These are phyloP conservation scores for Colistium nudipinnis DNA, from an alignment of 2,113 vertebrate genomes.

Conservation along the genomic window DNA sequence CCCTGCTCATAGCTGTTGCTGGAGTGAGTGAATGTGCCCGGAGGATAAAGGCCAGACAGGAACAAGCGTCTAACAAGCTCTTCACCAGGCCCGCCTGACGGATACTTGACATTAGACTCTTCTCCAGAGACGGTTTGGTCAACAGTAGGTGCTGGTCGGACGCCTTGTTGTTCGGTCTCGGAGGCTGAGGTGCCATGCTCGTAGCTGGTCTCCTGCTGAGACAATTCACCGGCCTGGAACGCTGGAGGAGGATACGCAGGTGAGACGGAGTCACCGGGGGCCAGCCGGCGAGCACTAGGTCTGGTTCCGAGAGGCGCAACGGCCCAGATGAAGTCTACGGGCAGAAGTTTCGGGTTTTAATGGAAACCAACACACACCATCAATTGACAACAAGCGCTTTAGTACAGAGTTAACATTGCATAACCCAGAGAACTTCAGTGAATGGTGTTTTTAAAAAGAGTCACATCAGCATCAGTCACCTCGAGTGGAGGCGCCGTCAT, in stretches of 20 bases:
- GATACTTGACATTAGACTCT: neutral
- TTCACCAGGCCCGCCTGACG: too few relatives aligned
- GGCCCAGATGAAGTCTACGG: neutral
- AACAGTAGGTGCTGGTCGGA: neutral
- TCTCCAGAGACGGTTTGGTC: accelerated
- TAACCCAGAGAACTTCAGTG: too few relatives aligned
- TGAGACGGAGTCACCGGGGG: neutral
- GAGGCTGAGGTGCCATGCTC: slow-evolving; percentile 18
- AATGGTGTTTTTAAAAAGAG: too few relatives aligned
- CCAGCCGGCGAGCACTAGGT: neutral
- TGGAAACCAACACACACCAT: too few relatives aligned
- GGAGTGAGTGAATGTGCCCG: slow-evolving; percentile 8
- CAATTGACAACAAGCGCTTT: too few relatives aligned
- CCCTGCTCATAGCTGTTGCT: slow-evolving; percentile 33
- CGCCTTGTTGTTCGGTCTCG: neutral
- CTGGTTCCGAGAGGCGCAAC: neutral
- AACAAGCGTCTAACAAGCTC: neutral
- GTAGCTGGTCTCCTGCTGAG: neutral
- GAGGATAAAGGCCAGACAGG: neutral
- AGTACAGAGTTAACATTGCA: too few relatives aligned
- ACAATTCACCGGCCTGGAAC: slow-evolving; percentile 25
- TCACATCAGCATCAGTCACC: neutral
- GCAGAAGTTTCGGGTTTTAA: neutral
- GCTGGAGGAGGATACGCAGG: neutral
- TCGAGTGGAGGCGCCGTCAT: neutral